Percentiles rank a stretch among this genome's conserved stretches.
phyloP scores from a whole-genome alignment of 1,140 invertebrate genomes.

The Apis dorsata region DNA sequence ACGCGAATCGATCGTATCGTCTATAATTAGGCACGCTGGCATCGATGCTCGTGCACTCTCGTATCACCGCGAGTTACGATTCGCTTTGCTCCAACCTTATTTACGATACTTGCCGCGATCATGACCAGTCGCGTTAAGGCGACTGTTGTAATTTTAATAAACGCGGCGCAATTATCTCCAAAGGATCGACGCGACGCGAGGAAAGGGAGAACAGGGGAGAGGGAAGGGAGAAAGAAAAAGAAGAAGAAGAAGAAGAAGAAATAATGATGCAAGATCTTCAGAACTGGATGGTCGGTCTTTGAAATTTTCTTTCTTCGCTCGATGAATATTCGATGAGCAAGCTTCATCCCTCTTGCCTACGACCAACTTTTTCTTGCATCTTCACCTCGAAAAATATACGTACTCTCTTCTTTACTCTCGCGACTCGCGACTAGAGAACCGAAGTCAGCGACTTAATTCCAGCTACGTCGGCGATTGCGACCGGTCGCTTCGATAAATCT shows the following conservation, averaged over 20 bases:
- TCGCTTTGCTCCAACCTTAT: slow-evolving; percentile 16
- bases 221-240: neutral
- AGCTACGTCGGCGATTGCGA: slow-evolving; percentile 40
- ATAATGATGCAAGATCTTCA: slow-evolving; percentile 52
- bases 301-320: slow-evolving; percentile 40
- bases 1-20: slow-evolving; percentile 49
- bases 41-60: slow-evolving; percentile 40
- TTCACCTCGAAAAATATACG: slow-evolving; percentile 35
- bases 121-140: neutral
- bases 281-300: slow-evolving; percentile 44
- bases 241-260: slow-evolving; percentile 3
- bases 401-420: slow-evolving; percentile 4
- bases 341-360: slow-evolving; percentile 26
- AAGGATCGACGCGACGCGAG: neutral
- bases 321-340: slow-evolving; percentile 52
- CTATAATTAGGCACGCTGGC: slow-evolving; percentile 50
- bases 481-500: slow-evolving; percentile 26
- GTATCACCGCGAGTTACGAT: slow-evolving; percentile 24
- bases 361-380: slow-evolving; percentile 44
- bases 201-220: neutral
- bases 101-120: slow-evolving; percentile 11
- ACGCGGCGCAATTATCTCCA: slow-evolving; percentile 16
- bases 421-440: neutral
- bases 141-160: slow-evolving; percentile 47
- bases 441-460: slow-evolving; percentile 37